phyloP scores from a whole-genome alignment of 2,888 invertebrate genomes.

The Molorchus minor region DNA sequence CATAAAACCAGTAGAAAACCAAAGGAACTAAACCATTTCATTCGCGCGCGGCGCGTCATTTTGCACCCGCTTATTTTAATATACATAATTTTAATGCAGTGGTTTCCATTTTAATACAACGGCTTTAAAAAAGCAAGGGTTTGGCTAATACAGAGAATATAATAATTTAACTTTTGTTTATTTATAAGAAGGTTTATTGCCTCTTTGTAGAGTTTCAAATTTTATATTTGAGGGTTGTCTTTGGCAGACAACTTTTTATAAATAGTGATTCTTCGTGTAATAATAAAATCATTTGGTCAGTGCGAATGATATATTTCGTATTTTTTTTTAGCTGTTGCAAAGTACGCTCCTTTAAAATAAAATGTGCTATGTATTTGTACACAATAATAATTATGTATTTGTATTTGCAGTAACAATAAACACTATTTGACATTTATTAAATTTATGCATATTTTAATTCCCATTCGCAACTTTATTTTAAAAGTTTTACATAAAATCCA shows the following conservation, averaged over 20 bases:
- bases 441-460: slow-evolving; percentile 5
- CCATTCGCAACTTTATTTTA: slow-evolving; percentile 2
- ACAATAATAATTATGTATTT: neutral
- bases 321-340: neutral
- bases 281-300: neutral
- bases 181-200: neutral
- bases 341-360: neutral
- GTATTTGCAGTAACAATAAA: slow-evolving; percentile 3
- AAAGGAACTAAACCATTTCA: no score
- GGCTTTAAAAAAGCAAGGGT: no score
- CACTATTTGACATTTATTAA: slow-evolving; percentile 5
- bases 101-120: neutral
- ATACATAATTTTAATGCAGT: neutral
- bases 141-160: no score
- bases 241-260: neutral
- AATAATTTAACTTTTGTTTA: neutral
- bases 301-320: neutral
- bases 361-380: neutral
- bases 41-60: neutral
- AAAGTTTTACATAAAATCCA: no score
- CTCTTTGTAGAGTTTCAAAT: neutral
- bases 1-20: slow-evolving; percentile 11
- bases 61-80: slow-evolving; percentile 7
- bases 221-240: neutral
- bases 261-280: neutral